These are phyloP conservation scores for Bufo bufo DNA, from an alignment of 2,113 vertebrate species.

Conservation along the genomic window DNA sequence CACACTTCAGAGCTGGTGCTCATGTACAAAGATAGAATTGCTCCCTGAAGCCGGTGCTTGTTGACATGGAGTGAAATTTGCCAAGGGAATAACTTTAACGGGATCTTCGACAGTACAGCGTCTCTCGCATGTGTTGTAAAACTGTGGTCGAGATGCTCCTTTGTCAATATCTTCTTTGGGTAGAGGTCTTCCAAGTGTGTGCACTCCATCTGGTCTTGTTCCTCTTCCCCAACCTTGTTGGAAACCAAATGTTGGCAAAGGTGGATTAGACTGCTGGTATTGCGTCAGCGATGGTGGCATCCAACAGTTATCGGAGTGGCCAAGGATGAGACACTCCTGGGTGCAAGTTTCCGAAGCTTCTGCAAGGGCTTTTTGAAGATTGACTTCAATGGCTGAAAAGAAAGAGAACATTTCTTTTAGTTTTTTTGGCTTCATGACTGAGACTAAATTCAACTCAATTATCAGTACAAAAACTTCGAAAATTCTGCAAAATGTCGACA, in stretches of 20 bases:
- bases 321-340: conserved; percentile 94
- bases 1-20: conserved; percentile 84
- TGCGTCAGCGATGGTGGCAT: conserved; percentile 89
- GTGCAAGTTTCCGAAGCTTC: conserved; percentile 96
- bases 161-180: conserved; percentile 86
- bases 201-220: conserved; percentile 77
- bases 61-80: conserved; percentile 80
- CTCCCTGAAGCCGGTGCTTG: conserved; percentile 67
- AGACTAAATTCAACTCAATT: background rate
- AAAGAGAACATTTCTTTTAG: background rate
- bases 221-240: conserved; percentile 82
- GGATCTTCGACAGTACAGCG: conserved; percentile 82
- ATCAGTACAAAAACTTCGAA: background rate
- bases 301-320: conserved; percentile 98
- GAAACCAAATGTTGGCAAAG: conserved; percentile 80
- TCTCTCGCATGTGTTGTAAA: conserved; percentile 92
- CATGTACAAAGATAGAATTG: conserved; percentile 77
- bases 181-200: conserved; percentile 83
- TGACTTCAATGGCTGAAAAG: conserved; percentile 89
- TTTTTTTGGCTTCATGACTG: background rate
- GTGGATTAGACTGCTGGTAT: conserved; percentile 74
- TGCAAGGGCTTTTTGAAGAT: conserved; percentile 89
- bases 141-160: conserved; percentile 77
- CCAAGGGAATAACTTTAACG: conserved; percentile 89
- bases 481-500: background rate